These are phyloP conservation scores for Chrysaora quinquecirrha DNA, from an alignment of 30 jellyfish, hydroid and myxozoan genomes.

Conservation along the genomic window DNA sequence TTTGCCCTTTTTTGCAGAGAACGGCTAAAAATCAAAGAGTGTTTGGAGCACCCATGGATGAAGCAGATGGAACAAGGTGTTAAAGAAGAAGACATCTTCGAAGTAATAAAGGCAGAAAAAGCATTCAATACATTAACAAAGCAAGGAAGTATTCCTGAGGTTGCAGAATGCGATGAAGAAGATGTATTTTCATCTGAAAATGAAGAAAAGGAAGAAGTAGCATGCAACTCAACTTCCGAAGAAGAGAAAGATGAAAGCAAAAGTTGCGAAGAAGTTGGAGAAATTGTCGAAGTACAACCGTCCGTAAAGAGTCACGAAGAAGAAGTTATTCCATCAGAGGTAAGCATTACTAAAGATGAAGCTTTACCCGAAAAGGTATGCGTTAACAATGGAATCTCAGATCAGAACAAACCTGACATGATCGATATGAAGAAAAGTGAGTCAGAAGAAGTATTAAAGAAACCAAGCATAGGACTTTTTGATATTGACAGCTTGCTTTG, in stretches of 20 bases:
- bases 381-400: background rate
- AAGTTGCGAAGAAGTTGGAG: background rate
- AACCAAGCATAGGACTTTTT: conserved; percentile 5
- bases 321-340: background rate
- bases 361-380: background rate
- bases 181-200: conserved; percentile 33
- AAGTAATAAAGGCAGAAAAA: conserved; percentile 77
- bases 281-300: background rate
- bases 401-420: background rate
- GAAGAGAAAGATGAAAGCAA: background rate
- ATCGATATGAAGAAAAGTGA: background rate
- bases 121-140: conserved; percentile 39
- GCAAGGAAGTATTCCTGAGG: conserved; percentile 45
- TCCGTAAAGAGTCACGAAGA: background rate
- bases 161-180: conserved; percentile 36
- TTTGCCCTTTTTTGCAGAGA: conserved; percentile 55
- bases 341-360: background rate
- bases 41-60: conserved; percentile 96
- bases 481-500: conserved; percentile 58
- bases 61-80: conserved; percentile 91
- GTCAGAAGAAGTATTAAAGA: background rate
- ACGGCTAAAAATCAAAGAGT: conserved; percentile 83
- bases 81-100: conserved; percentile 90
- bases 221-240: conserved; percentile 7
- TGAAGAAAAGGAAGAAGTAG: conserved; percentile 48